Conservation (phyloP, 1,140 invertebrate species). For the Trichoplusia ni region DNA sequence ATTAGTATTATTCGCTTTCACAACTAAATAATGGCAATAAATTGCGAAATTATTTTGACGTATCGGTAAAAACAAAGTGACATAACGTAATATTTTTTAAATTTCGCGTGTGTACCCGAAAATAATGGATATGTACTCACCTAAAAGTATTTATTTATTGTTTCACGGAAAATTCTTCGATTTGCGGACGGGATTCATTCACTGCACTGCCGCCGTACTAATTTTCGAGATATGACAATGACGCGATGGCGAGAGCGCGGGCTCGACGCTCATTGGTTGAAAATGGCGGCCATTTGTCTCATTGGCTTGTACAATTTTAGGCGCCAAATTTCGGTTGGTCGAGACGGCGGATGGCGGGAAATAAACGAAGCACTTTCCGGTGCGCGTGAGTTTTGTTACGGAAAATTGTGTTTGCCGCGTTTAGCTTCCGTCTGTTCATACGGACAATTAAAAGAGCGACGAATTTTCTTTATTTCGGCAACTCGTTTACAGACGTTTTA, state of each 20-base stretch:
- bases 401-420: slow-evolving; percentile 76
- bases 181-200: slow-evolving; percentile 79
- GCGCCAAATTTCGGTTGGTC: slow-evolving; percentile 81
- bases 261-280: slow-evolving; percentile 69
- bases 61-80: slow-evolving; percentile 31
- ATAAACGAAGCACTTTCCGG: slow-evolving; percentile 73
- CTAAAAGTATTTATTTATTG: slow-evolving; percentile 56
- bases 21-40: slow-evolving; percentile 39
- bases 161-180: slow-evolving; percentile 71
- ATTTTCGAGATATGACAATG: slow-evolving; percentile 79
- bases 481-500: slow-evolving; percentile 19
- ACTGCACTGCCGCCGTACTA: slow-evolving; percentile 78
- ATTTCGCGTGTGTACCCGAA: neutral
- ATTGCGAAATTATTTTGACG: slow-evolving; percentile 44
- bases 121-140: slow-evolving; percentile 50
- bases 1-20: slow-evolving; percentile 30
- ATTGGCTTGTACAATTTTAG: slow-evolving; percentile 73
- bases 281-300: slow-evolving; percentile 72
- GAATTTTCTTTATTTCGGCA: slow-evolving; percentile 42
- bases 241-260: slow-evolving; percentile 78
- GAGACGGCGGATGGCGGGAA: slow-evolving; percentile 77
- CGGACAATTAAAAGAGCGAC: slow-evolving; percentile 25
- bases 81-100: slow-evolving; percentile 23
- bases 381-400: slow-evolving; percentile 68
- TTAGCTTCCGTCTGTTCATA: slow-evolving; percentile 53